Conservation (phyloP, 2,888 invertebrate genomes). For the Campopleginae sp. region DNA sequence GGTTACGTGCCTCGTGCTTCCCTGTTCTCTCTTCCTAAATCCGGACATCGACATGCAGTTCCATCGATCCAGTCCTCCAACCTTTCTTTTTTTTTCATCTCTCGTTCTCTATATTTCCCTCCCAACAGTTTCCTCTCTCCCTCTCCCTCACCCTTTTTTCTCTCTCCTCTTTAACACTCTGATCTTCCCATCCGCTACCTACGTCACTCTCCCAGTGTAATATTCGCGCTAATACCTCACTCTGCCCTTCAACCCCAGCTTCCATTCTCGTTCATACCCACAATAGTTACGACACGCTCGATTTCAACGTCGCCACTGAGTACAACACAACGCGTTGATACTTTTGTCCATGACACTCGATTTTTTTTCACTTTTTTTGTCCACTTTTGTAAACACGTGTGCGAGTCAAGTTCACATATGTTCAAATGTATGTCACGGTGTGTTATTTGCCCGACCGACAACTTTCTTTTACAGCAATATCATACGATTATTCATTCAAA, state of each 20-base stretch:
- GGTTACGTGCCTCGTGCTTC: conserved; percentile 14
- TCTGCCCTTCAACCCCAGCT: not conserved
- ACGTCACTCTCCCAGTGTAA: conserved; percentile 57
- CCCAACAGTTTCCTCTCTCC: not conserved
- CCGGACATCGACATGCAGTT: conserved; percentile 56
- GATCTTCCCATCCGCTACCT: conserved; percentile 40
- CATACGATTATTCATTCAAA: not conserved
- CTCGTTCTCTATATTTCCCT: not conserved
- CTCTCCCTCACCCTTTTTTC: not conserved
- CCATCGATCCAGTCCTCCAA: conserved; percentile 28
- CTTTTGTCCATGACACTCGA: conserved; percentile 9
- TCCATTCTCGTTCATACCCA: conserved; percentile 38
- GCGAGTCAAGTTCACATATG: not conserved
- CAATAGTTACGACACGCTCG: conserved; percentile 37
- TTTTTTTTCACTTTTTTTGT: not conserved
- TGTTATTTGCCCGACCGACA: not conserved
- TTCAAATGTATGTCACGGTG: conserved; percentile 6
- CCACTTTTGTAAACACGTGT: not conserved
- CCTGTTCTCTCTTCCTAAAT: conserved; percentile 41
- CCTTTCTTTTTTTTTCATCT: not conserved
- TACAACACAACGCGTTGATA: conserved; percentile 1
- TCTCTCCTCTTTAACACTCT: conserved; percentile 22
- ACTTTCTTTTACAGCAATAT: not conserved
- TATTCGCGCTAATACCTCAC: conserved; percentile 46
- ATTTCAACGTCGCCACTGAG: conserved; percentile 38